Conservation (phyloP, 2,888 invertebrate species). For the Masnerella sp. region DNA sequence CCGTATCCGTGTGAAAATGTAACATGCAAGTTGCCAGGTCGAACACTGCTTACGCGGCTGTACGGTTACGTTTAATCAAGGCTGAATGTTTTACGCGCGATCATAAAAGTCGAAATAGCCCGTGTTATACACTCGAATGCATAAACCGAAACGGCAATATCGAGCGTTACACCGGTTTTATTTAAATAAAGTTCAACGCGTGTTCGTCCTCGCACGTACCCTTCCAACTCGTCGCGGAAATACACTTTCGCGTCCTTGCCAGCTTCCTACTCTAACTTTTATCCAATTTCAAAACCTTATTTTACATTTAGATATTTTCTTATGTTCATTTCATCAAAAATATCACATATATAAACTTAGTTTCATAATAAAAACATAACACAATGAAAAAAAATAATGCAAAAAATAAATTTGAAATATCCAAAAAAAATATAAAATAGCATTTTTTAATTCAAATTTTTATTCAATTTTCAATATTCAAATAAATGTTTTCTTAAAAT, state of each 20-base stretch:
- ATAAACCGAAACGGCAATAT: slow-evolving; percentile 76
- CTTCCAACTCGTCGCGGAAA: slow-evolving; percentile 44
- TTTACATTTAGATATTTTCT: too few relatives aligned
- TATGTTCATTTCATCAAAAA: too few relatives aligned
- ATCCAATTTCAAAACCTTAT: too few relatives aligned
- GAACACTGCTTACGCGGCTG: slow-evolving; percentile 56
- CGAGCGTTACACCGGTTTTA: slow-evolving; percentile 75
- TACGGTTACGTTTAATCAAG: slow-evolving; percentile 74
- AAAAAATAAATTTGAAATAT: too few relatives aligned
- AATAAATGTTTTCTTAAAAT: too few relatives aligned
- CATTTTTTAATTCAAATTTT: too few relatives aligned
- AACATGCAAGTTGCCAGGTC: slow-evolving; percentile 53
- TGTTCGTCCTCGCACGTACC: slow-evolving; percentile 56
- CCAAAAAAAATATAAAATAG: too few relatives aligned
- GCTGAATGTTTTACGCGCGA: slow-evolving; percentile 74
- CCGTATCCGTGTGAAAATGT: slow-evolving; percentile 49
- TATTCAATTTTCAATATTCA: too few relatives aligned
- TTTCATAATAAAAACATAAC: too few relatives aligned
- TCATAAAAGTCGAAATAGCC: slow-evolving; percentile 75
- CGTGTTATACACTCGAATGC: slow-evolving; percentile 75
- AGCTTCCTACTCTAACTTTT: slow-evolving; percentile 26
- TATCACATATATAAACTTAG: too few relatives aligned
- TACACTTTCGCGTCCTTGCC: slow-evolving; percentile 53
- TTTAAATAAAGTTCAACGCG: slow-evolving; percentile 74
- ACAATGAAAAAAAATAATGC: too few relatives aligned